phyloP scores from a whole-genome alignment of 2,888 invertebrate species.

The Drosophila borealis region DNA sequence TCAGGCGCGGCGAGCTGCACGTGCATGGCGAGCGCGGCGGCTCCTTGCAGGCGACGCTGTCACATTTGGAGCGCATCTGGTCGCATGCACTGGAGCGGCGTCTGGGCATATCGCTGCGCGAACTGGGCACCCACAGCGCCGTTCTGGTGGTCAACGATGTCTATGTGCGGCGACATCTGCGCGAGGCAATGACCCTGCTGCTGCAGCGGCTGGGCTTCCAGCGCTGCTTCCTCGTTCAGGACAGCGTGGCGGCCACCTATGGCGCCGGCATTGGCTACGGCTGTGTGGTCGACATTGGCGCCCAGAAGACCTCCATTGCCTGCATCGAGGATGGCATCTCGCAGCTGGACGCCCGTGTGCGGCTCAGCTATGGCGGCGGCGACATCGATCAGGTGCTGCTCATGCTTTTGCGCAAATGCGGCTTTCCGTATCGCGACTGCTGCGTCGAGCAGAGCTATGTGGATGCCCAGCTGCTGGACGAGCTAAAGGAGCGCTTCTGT shows the following conservation, averaged over 20 bases:
- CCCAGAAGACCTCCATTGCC: slow-evolving; percentile 97
- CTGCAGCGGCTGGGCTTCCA: slow-evolving; percentile 93
- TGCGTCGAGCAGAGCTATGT: slow-evolving; percentile 88
- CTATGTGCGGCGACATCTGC: slow-evolving; percentile 93
- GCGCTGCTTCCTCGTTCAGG: slow-evolving; percentile 88
- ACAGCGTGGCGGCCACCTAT: slow-evolving; percentile 94
- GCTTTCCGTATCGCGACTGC: slow-evolving; percentile 95
- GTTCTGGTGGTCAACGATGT: slow-evolving; percentile 96
- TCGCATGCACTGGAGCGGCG: slow-evolving; percentile 91
- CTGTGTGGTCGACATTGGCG: slow-evolving; percentile 97
- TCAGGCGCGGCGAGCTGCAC: slow-evolving; percentile 94
- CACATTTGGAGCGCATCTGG: slow-evolving; percentile 96
- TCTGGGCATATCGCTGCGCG: slow-evolving; percentile 89
- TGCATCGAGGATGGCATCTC: slow-evolving; percentile 99
- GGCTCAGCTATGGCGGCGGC: slow-evolving; percentile 95
- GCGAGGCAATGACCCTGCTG: slow-evolving; percentile 92
- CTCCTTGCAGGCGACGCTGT: slow-evolving; percentile 92
- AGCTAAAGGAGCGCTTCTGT: slow-evolving; percentile 95
- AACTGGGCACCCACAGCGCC: slow-evolving; percentile 92
- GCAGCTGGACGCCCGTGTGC: slow-evolving; percentile 92
- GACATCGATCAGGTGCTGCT: slow-evolving; percentile 96
- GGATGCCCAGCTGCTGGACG: slow-evolving; percentile 92
- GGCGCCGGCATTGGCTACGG: slow-evolving; percentile 94
- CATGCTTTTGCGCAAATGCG: slow-evolving; percentile 94
- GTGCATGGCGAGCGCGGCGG: slow-evolving; percentile 93